A percentile compares a stretch with the other conserved stretches of the same genome.
These are phyloP conservation scores for Margarornis squamiger DNA, from an alignment of 2,797 vertebrate species.

Conservation along the genomic window DNA sequence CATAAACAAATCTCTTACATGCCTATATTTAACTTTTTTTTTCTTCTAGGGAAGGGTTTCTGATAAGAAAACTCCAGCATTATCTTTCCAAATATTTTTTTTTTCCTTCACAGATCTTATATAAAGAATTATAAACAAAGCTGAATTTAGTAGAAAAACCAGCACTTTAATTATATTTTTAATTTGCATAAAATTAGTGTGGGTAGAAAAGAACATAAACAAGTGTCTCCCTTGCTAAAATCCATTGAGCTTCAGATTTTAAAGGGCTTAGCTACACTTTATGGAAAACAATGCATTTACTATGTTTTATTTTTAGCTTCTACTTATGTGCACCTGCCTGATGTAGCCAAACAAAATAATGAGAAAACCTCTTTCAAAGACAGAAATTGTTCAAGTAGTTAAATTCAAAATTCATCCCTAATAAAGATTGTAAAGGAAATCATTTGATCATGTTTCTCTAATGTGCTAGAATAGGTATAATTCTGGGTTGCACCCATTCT, in stretches of 20 bases:
- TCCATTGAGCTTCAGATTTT: not conserved
- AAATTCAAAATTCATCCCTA: not conserved
- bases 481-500: not conserved
- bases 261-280: not conserved
- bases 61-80: slow-evolving; percentile 7
- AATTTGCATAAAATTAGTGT: slow-evolving; percentile 28
- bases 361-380: not conserved
- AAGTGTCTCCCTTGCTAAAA: not conserved
- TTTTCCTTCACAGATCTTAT: slow-evolving; percentile 18
- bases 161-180: slow-evolving; percentile 26
- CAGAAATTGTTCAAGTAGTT: not conserved
- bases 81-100: slow-evolving; percentile 22
- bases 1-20: slow-evolving; percentile 24
- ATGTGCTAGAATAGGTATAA: not conserved
- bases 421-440: not conserved
- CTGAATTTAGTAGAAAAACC: not conserved
- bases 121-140: slow-evolving; percentile 27
- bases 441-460: not conserved
- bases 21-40: not conserved
- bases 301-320: not conserved
- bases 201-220: not conserved
- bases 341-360: not conserved
- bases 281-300: not conserved
- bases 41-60: slow-evolving; percentile 13
- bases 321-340: not conserved